Percentiles rank a stretch among this genome's conserved stretches.
Conservation (phyloP, 2,113 vertebrate genomes). For the Toxostoma redivivum region DNA sequence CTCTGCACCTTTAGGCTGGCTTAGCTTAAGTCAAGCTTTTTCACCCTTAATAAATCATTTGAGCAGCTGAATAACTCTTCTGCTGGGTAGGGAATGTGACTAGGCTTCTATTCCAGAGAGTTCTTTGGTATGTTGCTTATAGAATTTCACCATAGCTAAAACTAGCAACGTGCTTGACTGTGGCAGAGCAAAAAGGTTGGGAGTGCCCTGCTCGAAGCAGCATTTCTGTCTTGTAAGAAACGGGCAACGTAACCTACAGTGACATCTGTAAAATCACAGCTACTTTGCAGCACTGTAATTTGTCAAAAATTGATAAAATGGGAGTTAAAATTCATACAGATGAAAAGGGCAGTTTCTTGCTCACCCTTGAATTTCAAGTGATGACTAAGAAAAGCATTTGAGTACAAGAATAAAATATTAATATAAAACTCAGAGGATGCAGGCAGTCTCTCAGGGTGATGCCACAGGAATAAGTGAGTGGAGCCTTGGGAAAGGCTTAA, state of each 20-base stretch:
- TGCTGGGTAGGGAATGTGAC: neutral
- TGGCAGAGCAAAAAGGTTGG: neutral
- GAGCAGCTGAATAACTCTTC: neutral
- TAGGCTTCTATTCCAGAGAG: neutral
- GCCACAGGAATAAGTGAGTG: fast-evolving
- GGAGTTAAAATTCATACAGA: neutral
- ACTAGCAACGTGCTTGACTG: fast-evolving
- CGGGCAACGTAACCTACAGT: fast-evolving
- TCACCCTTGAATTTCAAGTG: neutral
- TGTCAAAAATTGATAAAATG: neutral
- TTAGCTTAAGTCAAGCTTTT: neutral
- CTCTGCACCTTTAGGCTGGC: neutral
- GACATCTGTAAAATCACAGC: neutral
- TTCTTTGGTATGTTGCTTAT: conserved; percentile 28
- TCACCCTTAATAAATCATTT: neutral
- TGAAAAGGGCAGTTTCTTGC: neutral
- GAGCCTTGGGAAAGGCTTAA: neutral
- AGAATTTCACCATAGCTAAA: conserved; percentile 31
- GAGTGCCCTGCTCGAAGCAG: neutral
- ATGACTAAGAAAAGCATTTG: neutral
- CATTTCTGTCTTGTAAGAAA: neutral
- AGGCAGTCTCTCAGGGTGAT: neutral
- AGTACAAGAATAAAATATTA: neutral
- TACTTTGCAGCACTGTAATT: neutral
- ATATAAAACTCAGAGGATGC: neutral